Percentiles rank a stretch among this genome's conserved stretches.
Evolutionary conservation across 1,140 invertebrate species (phyloP).

Genomic region (Drosophila pandora): DNA sequence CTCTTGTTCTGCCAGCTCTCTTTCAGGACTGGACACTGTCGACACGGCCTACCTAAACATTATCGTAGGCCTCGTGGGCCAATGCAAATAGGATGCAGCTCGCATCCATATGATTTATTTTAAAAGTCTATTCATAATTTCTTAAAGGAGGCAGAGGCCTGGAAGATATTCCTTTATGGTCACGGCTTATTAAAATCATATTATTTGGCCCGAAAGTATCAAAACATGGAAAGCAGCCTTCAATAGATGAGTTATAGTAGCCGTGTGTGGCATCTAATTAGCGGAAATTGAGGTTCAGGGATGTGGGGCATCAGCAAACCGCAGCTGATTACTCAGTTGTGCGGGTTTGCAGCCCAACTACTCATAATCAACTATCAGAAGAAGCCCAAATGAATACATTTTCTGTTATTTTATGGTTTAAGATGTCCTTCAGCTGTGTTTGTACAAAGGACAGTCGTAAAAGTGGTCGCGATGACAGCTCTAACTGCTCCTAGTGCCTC

Average conservation of each 20-base stretch:
- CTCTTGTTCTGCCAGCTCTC: constrained; percentile 39
- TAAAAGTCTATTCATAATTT: constrained; percentile 15
- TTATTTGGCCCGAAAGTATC: constrained; percentile 57
- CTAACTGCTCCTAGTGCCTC: constrained; percentile 8
- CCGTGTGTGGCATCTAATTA: constrained; percentile 45
- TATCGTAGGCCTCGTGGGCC: constrained; percentile 59
- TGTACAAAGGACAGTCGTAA: constrained; percentile 32
- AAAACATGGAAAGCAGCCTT: constrained; percentile 51
- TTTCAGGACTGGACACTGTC: constrained; percentile 49
- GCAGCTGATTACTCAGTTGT: constrained; percentile 4
- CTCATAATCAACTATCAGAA: constrained; percentile 2
- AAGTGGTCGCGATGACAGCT: constrained; percentile 32
- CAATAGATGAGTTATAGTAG: constrained; percentile 24
- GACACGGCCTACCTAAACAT: constrained; percentile 79
- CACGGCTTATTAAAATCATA: constrained; percentile 69
- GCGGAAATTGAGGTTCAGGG: constrained; percentile 22
- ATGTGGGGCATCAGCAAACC: not conserved
- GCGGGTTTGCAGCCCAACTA: not conserved
- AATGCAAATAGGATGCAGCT: constrained; percentile 58
- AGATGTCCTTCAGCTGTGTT: constrained; percentile 46
- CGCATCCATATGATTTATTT: constrained; percentile 37
- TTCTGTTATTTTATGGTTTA: constrained; percentile 6
- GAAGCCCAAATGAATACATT: constrained; percentile 13
- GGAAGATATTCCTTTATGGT: constrained; percentile 47
- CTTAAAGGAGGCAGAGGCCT: constrained; percentile 21